Evolutionary conservation across 2,888 invertebrate species (phyloP), one percentile per base, ranked within the genome.

Genomic region (Cantharis rufa): DNA sequence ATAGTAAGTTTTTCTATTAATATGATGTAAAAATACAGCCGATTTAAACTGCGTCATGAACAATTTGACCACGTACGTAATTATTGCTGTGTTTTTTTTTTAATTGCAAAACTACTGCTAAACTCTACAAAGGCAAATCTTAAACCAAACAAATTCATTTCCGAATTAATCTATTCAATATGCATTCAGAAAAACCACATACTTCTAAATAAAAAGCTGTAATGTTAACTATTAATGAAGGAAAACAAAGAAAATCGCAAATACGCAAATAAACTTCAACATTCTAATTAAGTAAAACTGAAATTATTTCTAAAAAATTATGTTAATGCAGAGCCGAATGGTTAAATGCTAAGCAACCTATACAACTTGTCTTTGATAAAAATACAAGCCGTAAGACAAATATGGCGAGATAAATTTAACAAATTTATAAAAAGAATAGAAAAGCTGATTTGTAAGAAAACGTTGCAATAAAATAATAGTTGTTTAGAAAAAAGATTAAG

Each of bases 211-310:
- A 79, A 79, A 71, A 79, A 79, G 79, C 77, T 75, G 27, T 68
- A 77, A 75, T 72, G 74, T 69, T 48, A 75, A 71, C 80, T 76
- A 80, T 81, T 75, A 77, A 75, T 76, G 70, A 77, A 70, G 80
- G 76, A 79, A 79, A 82, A 81, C 81, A 79, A 80, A 83, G 10
- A 83, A 83, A 81, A 82, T 79, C 76, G 85, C 85, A 83, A 86
- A 86, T 84, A 79, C 76, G 85, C 86, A 85, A 86, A 85, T 84
- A 78, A 82, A 82, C 72, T 79, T 77, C 48, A 80, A 82, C 76
- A 79, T 80, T 82, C 85, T 85, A 86, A 85, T 84, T 84, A 85
- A 85, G 84, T 83, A 85, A 83, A 84, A 84, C 81, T 80, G 80
- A 84, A 85, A 84, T 83, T 83, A 84, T 81, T 81, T 82, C 84